Evolutionary conservation across 2,113 vertebrate species (phyloP).

Genomic region (Callorhinus ursinus): DNA sequence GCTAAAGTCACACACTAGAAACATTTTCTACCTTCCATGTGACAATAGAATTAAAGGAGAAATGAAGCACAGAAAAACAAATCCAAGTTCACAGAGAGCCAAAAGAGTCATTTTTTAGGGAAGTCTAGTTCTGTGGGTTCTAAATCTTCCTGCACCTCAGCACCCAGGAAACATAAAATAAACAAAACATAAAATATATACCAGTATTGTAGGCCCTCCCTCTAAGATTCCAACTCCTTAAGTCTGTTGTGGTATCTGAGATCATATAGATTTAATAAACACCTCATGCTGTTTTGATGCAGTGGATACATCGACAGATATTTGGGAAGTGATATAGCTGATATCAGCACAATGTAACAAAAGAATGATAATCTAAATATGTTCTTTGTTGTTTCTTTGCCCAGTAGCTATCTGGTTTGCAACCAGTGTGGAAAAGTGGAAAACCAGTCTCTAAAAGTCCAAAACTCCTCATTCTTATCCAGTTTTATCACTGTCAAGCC

Average conservation of each 20-base stretch:
- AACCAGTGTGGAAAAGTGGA: background rate
- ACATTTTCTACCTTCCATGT: background rate
- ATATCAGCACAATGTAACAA: background rate
- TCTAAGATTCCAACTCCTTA: background rate
- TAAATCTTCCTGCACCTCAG: background rate
- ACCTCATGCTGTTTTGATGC: background rate
- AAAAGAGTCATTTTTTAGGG: background rate
- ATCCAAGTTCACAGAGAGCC: background rate
- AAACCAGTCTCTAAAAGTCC: background rate
- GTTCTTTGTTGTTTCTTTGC: background rate
- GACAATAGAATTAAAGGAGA: background rate
- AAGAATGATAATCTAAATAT: background rate
- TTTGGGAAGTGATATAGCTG: background rate
- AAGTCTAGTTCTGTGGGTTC: background rate
- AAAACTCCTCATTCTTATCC: background rate
- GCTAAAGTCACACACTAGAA: background rate
- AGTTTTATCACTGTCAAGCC: background rate
- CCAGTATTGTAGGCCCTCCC: background rate
- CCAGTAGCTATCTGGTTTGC: background rate
- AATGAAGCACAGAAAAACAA: background rate
- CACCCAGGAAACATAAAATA: background rate
- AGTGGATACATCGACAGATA: background rate
- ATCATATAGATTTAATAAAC: conserved; percentile 7
- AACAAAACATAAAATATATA: conserved; percentile 13
- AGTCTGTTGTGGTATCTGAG: background rate